Evolutionary conservation across 2,113 vertebrate genomes (phyloP).

Genomic region (Brachypteracias leptosomus): DNA sequence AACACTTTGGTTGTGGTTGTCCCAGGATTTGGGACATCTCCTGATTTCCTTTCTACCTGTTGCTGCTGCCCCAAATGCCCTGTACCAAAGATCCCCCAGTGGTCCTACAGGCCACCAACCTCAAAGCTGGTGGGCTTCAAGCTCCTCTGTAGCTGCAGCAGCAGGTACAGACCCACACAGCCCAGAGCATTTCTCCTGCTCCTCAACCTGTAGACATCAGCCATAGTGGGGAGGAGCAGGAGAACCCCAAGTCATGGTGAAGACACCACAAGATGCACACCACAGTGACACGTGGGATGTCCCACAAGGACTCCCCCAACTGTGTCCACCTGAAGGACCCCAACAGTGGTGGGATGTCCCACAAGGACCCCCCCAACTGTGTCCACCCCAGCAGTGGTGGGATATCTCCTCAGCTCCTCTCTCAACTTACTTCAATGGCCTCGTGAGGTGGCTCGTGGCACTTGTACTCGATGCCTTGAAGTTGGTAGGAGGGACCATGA

Average conservation of each 20-base stretch:
- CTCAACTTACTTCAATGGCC: conserved; percentile 73
- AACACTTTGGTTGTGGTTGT: background rate
- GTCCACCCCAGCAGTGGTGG: background rate
- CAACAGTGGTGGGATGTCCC: background rate
- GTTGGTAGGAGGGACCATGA: conserved; percentile 81
- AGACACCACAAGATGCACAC: background rate
- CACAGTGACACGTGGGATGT: background rate
- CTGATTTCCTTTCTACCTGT: background rate
- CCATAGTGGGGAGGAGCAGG: accelerated
- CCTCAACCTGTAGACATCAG: background rate
- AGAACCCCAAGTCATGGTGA: background rate
- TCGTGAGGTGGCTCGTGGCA: conserved; percentile 60
- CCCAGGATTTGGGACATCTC: background rate
- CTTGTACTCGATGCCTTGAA: conserved; percentile 64
- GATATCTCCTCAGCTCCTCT: background rate
- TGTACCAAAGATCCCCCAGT: background rate
- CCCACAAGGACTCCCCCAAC: background rate
- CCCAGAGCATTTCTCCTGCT: background rate
- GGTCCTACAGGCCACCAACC: background rate
- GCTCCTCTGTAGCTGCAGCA: background rate
- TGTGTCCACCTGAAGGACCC: too few relatives aligned
- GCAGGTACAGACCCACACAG: accelerated
- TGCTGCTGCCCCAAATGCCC: background rate
- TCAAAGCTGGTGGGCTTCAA: background rate
- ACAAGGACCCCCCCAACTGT: background rate